Evolutionary conservation across 1,140 invertebrate genomes (phyloP).

Genomic region (Bombus polaris): DNA sequence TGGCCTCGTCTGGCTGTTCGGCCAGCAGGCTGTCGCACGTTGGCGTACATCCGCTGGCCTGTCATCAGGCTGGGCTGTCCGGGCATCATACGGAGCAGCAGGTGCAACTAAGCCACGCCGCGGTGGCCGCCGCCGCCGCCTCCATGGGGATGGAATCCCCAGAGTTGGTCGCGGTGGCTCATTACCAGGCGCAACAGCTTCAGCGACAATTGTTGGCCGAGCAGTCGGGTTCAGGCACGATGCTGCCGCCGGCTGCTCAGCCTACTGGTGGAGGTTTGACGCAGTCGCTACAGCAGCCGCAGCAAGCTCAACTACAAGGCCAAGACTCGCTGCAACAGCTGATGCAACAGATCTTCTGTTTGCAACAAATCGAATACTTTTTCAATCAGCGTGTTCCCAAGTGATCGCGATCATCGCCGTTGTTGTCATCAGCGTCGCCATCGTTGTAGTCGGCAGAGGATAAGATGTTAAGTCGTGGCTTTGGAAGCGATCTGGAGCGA

Average conservation of each 20-base stretch:
- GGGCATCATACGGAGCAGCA: constrained; percentile 68
- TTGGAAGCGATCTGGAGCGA: neutral
- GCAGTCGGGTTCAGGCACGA: constrained; percentile 61
- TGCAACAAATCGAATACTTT: constrained; percentile 78
- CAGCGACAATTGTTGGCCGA: constrained; percentile 69
- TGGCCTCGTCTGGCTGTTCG: constrained; percentile 71
- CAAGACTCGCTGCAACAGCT: constrained; percentile 80
- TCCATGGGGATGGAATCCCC: constrained; percentile 69
- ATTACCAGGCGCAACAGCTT: constrained; percentile 70
- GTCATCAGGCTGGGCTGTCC: constrained; percentile 65
- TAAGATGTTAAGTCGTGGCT: neutral
- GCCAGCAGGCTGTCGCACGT: constrained; percentile 66
- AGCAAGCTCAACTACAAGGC: constrained; percentile 67
- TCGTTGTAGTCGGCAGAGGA: neutral
- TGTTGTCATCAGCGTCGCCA: neutral
- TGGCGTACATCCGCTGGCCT: constrained; percentile 70
- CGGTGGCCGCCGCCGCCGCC: constrained; percentile 56
- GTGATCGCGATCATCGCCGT: constrained; percentile 32
- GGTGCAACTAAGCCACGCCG: constrained; percentile 66
- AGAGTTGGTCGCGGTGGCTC: constrained; percentile 66
- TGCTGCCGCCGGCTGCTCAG: constrained; percentile 70
- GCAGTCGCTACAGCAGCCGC: constrained; percentile 72
- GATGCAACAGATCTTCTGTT: constrained; percentile 78
- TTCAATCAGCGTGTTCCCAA: constrained; percentile 78
- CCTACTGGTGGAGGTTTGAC: constrained; percentile 73